phyloP scores from a whole-genome alignment of 2,113 vertebrate species.

The Circaetus gallicus region DNA sequence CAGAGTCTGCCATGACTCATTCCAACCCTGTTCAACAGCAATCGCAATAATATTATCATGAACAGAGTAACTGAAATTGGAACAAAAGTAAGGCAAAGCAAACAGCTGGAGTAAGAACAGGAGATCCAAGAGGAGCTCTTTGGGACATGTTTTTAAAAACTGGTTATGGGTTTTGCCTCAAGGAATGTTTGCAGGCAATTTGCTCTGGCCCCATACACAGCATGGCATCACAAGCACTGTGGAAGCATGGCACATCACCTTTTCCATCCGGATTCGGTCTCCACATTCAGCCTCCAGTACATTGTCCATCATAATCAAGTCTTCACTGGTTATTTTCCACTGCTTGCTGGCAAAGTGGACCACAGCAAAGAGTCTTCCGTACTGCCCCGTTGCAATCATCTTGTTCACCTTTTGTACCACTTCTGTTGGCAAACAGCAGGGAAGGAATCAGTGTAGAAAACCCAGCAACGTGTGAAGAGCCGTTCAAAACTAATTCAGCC shows the following conservation, averaged over 20 bases:
- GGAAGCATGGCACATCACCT: slow-evolving; percentile 64
- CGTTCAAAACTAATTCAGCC: neutral
- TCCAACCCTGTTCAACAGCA: neutral
- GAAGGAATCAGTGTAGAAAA: neutral
- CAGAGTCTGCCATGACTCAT: neutral
- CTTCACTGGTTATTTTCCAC: slow-evolving; percentile 86
- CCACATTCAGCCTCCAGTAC: slow-evolving; percentile 78
- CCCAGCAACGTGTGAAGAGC: neutral
- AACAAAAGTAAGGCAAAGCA: neutral
- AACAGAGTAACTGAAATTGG: neutral
- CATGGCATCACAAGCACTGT: neutral
- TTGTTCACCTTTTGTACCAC: slow-evolving; percentile 77
- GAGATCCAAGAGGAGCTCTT: neutral
- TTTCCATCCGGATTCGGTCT: slow-evolving; percentile 83
- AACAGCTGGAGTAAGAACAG: neutral
- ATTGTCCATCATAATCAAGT: slow-evolving; percentile 83
- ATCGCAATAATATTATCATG: neutral
- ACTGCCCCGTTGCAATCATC: slow-evolving; percentile 64
- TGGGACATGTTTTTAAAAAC: accelerated
- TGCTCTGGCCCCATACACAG: neutral
- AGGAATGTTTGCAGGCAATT: accelerated
- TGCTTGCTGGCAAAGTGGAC: slow-evolving; percentile 87
- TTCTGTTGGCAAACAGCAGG: slow-evolving; percentile 51
- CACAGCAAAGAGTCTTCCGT: slow-evolving; percentile 83
- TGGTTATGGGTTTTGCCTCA: neutral